phyloP scores from a whole-genome alignment of 2,888 invertebrate species.

The Nomada flava region DNA sequence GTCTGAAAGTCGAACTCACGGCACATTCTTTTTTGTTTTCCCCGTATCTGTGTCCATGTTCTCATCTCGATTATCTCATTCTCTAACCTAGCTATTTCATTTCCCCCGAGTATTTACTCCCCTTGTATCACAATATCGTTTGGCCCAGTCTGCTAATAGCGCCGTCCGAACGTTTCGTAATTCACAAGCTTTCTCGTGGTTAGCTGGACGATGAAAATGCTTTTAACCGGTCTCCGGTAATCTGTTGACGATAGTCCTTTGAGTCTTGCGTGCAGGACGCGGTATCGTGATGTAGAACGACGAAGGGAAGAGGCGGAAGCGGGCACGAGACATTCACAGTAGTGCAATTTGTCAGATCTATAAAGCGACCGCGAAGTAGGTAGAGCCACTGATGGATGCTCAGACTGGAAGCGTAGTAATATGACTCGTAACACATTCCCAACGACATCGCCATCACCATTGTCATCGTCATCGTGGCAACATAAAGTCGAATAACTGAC shows the following conservation, averaged over 20 bases:
- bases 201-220: slow-evolving; percentile 32
- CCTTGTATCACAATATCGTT: too few relatives aligned
- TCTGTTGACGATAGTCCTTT: slow-evolving; percentile 62
- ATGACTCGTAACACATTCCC: slow-evolving; percentile 62
- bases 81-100: too few relatives aligned
- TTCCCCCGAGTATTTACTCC: too few relatives aligned
- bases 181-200: slow-evolving; percentile 31
- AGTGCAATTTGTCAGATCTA: slow-evolving; percentile 68
- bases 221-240: slow-evolving; percentile 56
- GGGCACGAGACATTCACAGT: slow-evolving; percentile 52
- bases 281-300: slow-evolving; percentile 18
- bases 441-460: slow-evolving; percentile 37
- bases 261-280: slow-evolving; percentile 23
- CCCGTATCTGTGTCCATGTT: too few relatives aligned
- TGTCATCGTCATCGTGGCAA: slow-evolving; percentile 43
- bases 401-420: slow-evolving; percentile 51
- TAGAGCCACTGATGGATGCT: slow-evolving; percentile 64
- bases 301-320: slow-evolving; percentile 24
- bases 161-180: slow-evolving; percentile 6
- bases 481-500: slow-evolving; percentile 61
- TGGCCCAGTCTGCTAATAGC: too few relatives aligned
- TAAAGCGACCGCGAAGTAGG: slow-evolving; percentile 67
- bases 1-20: too few relatives aligned
- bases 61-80: too few relatives aligned
- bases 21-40: too few relatives aligned